phyloP scores from a whole-genome alignment of 2,113 vertebrate species.

The Chaenocephalus aceratus region DNA sequence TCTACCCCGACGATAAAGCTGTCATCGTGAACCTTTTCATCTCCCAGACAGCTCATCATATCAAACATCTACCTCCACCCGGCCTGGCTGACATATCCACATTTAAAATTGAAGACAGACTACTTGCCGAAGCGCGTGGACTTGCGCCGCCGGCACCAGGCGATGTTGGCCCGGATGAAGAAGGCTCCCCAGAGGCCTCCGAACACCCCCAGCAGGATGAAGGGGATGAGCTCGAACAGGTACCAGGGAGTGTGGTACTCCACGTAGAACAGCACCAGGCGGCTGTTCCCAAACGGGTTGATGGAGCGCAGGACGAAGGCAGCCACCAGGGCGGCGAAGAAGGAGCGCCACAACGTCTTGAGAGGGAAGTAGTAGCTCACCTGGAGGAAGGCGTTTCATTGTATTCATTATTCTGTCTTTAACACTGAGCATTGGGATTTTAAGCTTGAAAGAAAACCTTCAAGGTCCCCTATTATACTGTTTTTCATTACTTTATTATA shows the following conservation, averaged over 20 bases:
- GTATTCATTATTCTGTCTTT: too few species aligned
- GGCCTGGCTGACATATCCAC: too few species aligned
- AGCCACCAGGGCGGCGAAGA: slow-evolving; percentile 97
- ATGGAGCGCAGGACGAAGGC: slow-evolving; percentile 98
- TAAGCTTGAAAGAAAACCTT: too few species aligned
- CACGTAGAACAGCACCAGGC: slow-evolving; percentile 98
- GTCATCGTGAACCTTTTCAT: background rate
- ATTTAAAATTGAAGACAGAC: slow-evolving; percentile 18
- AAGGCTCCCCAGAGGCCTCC: slow-evolving; percentile 98
- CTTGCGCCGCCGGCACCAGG: slow-evolving; percentile 97
- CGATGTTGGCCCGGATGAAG: slow-evolving; percentile 97
- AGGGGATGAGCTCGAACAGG: slow-evolving; percentile 98
- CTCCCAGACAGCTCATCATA: background rate
- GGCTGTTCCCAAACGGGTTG: slow-evolving; percentile 98
- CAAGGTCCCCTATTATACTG: too few species aligned
- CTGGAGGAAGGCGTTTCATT: slow-evolving; percentile 68
- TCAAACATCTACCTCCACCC: background rate
- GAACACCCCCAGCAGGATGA: slow-evolving; percentile 97
- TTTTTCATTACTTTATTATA: too few species aligned
- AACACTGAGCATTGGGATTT: too few species aligned
- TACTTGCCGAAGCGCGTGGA: slow-evolving; percentile 94
- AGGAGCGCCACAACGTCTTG: slow-evolving; percentile 98
- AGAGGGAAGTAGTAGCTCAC: slow-evolving; percentile 99
- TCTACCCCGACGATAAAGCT: too few species aligned
- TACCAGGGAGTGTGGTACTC: slow-evolving; percentile 99